These are phyloP conservation scores for Teleogryllus occipitalis DNA, from an alignment of 1,140 invertebrate species.

Conservation along the genomic window DNA sequence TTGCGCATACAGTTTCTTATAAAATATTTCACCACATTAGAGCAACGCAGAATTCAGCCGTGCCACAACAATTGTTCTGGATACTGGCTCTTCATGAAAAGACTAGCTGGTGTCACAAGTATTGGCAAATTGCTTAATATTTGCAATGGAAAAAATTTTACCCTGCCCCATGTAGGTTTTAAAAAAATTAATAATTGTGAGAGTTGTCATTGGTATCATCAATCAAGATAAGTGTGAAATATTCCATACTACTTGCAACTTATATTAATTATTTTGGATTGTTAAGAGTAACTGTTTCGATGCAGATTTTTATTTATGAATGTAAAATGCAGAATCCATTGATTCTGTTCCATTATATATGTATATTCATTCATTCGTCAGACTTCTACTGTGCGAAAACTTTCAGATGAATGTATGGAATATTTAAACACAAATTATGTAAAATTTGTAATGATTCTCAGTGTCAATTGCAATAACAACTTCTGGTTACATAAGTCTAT, in stretches of 20 bases:
- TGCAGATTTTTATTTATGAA: too few relatives aligned
- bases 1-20: not conserved
- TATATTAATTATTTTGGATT: not conserved
- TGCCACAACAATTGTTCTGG: not conserved
- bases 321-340: too few relatives aligned
- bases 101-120: not conserved
- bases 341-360: too few relatives aligned
- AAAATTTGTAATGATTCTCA: not conserved
- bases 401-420: not conserved
- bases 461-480: not conserved
- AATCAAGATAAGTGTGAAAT: not conserved
- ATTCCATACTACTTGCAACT: not conserved
- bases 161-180: not conserved
- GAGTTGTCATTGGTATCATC: not conserved
- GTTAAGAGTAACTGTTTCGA: too few relatives aligned
- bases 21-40: not conserved
- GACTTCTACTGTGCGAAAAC: not conserved
- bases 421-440: not conserved
- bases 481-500: not conserved
- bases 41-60: not conserved
- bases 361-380: not conserved
- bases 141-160: not conserved
- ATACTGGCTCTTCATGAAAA: not conserved
- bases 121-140: not conserved
- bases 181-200: not conserved